A percentile compares a stretch with the other conserved stretches of the same genome.
phyloP scores from a whole-genome alignment of 2,888 invertebrate genomes.

The Dryocosmus kuriphilus region DNA sequence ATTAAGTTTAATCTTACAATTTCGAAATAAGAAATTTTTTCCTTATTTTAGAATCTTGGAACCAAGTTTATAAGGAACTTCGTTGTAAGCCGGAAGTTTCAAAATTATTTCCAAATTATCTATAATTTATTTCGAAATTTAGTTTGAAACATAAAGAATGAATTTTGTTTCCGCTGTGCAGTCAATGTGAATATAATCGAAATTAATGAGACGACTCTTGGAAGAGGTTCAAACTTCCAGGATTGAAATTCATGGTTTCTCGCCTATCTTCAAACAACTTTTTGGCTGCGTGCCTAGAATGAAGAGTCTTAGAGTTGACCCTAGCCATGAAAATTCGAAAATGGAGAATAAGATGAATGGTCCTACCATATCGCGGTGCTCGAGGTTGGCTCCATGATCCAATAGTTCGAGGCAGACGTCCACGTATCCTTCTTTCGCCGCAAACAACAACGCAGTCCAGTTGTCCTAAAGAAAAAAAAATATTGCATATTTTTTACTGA shows the following conservation, averaged over 20 bases:
- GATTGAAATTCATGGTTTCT: not conserved
- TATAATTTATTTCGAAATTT: not conserved
- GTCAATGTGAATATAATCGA: not conserved
- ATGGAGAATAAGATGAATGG: not conserved
- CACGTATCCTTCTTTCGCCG: slow-evolving; percentile 92
- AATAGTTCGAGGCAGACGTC: slow-evolving; percentile 89
- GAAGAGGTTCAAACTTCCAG: slow-evolving; percentile 6
- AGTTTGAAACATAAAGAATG: slow-evolving; percentile 1
- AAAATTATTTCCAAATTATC: too few species aligned
- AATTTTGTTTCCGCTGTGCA: not conserved
- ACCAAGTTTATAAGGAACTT: slow-evolving; percentile 30
- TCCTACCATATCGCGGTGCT: slow-evolving; percentile 88
- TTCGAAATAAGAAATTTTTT: too few species aligned
- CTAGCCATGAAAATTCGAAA: not conserved
- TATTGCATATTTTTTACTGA: slow-evolving; percentile 27
- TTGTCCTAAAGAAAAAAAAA: slow-evolving; percentile 83
- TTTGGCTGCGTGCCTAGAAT: slow-evolving; percentile 15
- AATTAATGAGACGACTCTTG: slow-evolving; percentile 16
- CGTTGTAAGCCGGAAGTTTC: not conserved
- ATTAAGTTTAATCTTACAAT: too few species aligned
- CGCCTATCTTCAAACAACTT: not conserved
- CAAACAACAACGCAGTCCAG: slow-evolving; percentile 94
- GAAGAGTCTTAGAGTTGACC: not conserved
- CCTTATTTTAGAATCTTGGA: too few species aligned
- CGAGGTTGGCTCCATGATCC: slow-evolving; percentile 91